Conservation (phyloP, 1,140 invertebrate genomes). For the Drosophila trapezifrons region DNA sequence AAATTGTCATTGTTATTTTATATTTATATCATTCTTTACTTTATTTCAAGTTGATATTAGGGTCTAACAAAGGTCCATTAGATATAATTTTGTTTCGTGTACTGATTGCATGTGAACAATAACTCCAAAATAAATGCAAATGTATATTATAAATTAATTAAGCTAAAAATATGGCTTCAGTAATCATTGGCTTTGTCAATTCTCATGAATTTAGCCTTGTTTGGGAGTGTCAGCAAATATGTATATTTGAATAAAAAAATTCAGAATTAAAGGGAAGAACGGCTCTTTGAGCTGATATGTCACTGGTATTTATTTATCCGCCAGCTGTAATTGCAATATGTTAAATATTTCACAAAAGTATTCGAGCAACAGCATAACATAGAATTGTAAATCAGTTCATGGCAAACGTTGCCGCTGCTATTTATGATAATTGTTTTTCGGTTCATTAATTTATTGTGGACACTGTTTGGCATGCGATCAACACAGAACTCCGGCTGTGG, state of each 20-base stretch:
- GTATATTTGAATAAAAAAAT: conserved; percentile 46
- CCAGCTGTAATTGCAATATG: conserved; percentile 39
- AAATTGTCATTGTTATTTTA: background rate
- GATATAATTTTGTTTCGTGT: background rate
- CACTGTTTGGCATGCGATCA: conserved; percentile 62
- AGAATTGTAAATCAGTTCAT: conserved; percentile 65
- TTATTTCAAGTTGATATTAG: background rate
- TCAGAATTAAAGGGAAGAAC: conserved; percentile 63
- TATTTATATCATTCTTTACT: background rate
- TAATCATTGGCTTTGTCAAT: conserved; percentile 32
- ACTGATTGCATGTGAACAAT: conserved; percentile 24
- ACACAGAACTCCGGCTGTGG: conserved; percentile 17
- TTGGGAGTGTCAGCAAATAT: conserved; percentile 62
- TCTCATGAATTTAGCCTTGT: conserved; percentile 50
- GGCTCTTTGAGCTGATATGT: conserved; percentile 20
- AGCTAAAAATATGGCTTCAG: conserved; percentile 19
- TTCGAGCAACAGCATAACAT: conserved; percentile 8
- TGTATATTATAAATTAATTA: conserved; percentile 50
- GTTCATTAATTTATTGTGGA: conserved; percentile 76
- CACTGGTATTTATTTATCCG: conserved; percentile 31
- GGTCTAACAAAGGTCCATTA: background rate
- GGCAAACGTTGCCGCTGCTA: conserved; percentile 64
- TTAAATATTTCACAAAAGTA: conserved; percentile 39
- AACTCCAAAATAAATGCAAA: conserved; percentile 26
- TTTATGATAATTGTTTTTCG: conserved; percentile 73